phyloP scores from a whole-genome alignment of 1,140 invertebrate species.

The Panonychus citri region DNA sequence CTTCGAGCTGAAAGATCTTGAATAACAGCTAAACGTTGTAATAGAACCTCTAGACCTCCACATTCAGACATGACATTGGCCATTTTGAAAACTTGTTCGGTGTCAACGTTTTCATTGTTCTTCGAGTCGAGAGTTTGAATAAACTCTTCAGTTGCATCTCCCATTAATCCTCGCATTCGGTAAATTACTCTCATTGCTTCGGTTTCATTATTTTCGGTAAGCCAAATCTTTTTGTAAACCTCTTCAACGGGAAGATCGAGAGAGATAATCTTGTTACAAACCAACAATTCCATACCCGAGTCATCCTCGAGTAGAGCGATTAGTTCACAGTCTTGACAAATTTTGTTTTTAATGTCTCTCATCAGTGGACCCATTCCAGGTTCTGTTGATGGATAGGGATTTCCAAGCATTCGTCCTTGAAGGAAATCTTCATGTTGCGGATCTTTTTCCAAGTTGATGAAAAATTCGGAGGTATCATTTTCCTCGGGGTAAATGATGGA shows the following conservation, averaged over 20 bases:
- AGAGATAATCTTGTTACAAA: conserved; percentile 95
- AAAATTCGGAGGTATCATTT: conserved; percentile 88
- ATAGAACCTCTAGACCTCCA: conserved; percentile 52
- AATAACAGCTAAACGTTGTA: conserved; percentile 38
- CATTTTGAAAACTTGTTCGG: conserved; percentile 72
- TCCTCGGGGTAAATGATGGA: conserved; percentile 94
- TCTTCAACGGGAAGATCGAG: conserved; percentile 85
- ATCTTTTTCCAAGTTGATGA: conserved; percentile 87
- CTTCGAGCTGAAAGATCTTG: conserved; percentile 41
- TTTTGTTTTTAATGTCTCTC: conserved; percentile 96
- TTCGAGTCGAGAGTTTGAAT: conserved; percentile 78
- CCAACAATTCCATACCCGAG: conserved; percentile 94
- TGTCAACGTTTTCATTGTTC: conserved; percentile 67
- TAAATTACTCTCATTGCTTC: conserved; percentile 95
- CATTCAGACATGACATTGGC: conserved; percentile 51
- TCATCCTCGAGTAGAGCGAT: conserved; percentile 89
- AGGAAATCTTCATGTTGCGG: conserved; percentile 95
- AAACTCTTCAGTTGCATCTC: conserved; percentile 95
- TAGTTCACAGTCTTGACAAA: conserved; percentile 87
- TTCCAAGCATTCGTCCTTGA: conserved; percentile 87
- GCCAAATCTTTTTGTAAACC: conserved; percentile 39
- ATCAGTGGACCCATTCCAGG: conserved; percentile 82
- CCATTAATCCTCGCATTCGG: conserved; percentile 81
- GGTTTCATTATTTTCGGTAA: conserved; percentile 41
- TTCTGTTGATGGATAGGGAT: conserved; percentile 77